Evolutionary conservation across 37 sponge, comb jelly and placozoan genomes (phyloP).

Genomic region (Agelas oroides): DNA sequence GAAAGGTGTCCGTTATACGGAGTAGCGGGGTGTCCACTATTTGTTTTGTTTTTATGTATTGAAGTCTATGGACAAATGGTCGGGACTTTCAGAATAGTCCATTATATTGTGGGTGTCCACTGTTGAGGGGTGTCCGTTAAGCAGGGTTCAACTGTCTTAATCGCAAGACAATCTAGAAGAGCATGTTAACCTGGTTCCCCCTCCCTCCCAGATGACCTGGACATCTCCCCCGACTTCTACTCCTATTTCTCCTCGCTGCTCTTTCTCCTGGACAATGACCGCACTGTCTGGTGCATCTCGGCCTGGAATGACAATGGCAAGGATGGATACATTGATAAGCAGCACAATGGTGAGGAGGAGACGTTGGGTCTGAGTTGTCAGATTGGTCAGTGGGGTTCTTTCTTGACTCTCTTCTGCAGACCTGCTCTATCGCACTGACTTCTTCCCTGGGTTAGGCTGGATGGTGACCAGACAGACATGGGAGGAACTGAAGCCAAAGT

Average conservation of each 20-base stretch:
- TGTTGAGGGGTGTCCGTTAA: no score
- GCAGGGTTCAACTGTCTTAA: background rate
- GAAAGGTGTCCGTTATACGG: no score
- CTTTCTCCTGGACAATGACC: conserved; percentile 75
- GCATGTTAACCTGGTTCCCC: no score
- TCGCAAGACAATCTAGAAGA: background rate
- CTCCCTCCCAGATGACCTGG: conserved; percentile 80
- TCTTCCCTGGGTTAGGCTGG: conserved; percentile 97
- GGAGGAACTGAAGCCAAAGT: conserved; percentile 87
- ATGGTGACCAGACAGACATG: conserved; percentile 82
- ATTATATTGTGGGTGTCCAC: background rate
- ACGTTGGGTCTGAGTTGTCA: background rate
- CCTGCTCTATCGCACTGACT: conserved; percentile 86
- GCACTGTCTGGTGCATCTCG: conserved; percentile 90
- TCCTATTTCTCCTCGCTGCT: conserved; percentile 71
- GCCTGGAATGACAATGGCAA: conserved; percentile 98
- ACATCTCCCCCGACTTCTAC: conserved; percentile 89
- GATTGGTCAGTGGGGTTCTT: no score
- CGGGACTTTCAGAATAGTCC: no score
- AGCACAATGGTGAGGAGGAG: conserved; percentile 42
- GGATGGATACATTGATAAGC: conserved; percentile 38
- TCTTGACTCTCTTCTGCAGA: conserved; percentile 35
- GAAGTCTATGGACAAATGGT: no score
- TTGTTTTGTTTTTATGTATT: no score
- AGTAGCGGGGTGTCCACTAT: no score